Evolutionary conservation across 2,113 vertebrate genomes (phyloP).

Genomic region (Craseonycteris thonglongyai): DNA sequence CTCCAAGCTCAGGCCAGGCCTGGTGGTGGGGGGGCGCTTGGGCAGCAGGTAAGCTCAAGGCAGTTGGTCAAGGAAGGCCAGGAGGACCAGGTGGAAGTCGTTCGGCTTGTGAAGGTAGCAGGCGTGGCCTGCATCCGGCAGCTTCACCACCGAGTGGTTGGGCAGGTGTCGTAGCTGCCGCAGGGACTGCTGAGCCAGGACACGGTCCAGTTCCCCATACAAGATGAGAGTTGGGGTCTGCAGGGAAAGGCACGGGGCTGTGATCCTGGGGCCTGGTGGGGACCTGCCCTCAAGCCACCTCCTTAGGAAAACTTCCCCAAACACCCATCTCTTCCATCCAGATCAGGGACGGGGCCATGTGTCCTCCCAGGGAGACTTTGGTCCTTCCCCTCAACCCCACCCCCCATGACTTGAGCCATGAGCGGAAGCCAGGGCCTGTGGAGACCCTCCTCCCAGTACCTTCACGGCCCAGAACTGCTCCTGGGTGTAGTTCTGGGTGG

Average conservation of each 20-base stretch:
- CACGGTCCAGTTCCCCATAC: slow-evolving; percentile 87
- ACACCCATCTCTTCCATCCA: not conserved
- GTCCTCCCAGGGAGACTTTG: not conserved
- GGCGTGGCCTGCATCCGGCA: slow-evolving; percentile 87
- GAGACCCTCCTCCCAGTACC: slow-evolving; percentile 75
- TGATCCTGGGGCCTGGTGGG: not conserved
- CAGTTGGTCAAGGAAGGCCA: slow-evolving; percentile 88
- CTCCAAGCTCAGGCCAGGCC: not conserved
- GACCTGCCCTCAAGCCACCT: not conserved
- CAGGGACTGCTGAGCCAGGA: slow-evolving; percentile 89
- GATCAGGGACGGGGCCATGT: not conserved
- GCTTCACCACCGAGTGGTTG: slow-evolving; percentile 80
- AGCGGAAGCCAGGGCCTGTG: not conserved
- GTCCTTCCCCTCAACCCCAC: too few relatives aligned
- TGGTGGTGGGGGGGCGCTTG: too few relatives aligned
- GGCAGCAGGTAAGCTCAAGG: slow-evolving; percentile 45
- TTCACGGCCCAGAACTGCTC: slow-evolving; percentile 88
- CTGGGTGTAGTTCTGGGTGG: slow-evolving; percentile 84
- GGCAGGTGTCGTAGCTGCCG: slow-evolving; percentile 89
- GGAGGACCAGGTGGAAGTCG: slow-evolving; percentile 90
- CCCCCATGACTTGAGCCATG: not conserved
- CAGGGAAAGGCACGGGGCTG: not conserved
- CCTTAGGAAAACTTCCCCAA: not conserved
- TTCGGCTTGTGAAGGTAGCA: slow-evolving; percentile 93
- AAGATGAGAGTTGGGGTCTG: slow-evolving; percentile 93